Evolutionary conservation across 1,140 invertebrate species (phyloP).

Genomic region (Leptonema lineaticorne): DNA sequence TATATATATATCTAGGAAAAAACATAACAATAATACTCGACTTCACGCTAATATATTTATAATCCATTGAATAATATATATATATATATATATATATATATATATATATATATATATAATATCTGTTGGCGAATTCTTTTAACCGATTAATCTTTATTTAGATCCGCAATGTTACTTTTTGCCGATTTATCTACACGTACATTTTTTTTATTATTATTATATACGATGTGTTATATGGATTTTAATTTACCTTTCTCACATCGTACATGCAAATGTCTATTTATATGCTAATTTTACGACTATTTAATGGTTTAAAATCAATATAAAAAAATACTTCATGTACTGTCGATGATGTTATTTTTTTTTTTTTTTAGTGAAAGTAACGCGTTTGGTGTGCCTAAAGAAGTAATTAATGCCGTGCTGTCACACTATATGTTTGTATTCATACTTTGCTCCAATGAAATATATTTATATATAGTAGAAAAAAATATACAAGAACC

Average conservation of each 20-base stretch:
- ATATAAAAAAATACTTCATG: not conserved
- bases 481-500: not conserved
- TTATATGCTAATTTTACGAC: conserved; percentile 16
- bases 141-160: no score
- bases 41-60: not conserved
- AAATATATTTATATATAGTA: not conserved
- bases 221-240: no score
- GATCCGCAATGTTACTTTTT: no score
- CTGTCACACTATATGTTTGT: not conserved
- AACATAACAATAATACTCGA: not conserved
- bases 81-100: no score
- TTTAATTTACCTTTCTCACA: no score
- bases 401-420: conserved; percentile 14
- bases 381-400: not conserved
- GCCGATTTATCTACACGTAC: no score
- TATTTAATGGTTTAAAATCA: not conserved
- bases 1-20: not conserved
- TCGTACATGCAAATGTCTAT: not conserved
- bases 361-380: conserved; percentile 17
- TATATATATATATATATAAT: no score
- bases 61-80: not conserved
- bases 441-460: not conserved
- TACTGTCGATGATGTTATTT: conserved; percentile 1
- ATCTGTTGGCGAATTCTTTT: no score
- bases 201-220: no score